A percentile compares a stretch with the other conserved stretches of the same genome.
Evolutionary conservation across 2,888 invertebrate species (phyloP).

Genomic region (Drosophila cracens): DNA sequence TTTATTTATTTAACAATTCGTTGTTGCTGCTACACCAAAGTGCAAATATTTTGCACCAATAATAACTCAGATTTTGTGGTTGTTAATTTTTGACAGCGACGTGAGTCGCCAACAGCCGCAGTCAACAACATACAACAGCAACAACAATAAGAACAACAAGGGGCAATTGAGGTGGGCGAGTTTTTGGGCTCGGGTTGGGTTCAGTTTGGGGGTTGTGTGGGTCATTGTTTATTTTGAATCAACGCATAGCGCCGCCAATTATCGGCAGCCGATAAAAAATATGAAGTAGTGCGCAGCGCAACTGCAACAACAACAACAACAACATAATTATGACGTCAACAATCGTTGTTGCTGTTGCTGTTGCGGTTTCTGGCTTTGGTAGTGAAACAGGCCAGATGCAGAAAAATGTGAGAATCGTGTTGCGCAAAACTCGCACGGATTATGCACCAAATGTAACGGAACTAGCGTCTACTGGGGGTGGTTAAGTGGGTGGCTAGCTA

Average conservation of each 20-base stretch:
- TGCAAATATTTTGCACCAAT: constrained; percentile 61
- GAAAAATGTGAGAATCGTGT: constrained; percentile 26
- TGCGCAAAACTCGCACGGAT: constrained; percentile 38
- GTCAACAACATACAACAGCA: constrained; percentile 54
- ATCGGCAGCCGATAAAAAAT: constrained; percentile 68
- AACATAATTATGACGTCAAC: constrained; percentile 69
- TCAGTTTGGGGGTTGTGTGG: constrained; percentile 46
- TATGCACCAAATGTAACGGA: constrained; percentile 44
- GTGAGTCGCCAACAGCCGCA: constrained; percentile 68
- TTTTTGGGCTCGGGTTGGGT: constrained; percentile 1
- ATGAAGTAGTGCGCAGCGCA: constrained; percentile 33
- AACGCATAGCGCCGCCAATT: constrained; percentile 70
- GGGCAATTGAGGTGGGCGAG: constrained; percentile 6
- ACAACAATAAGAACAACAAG: constrained; percentile 26
- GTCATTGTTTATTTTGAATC: constrained; percentile 70
- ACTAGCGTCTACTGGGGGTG: constrained; percentile 17
- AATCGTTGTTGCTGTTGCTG: constrained; percentile 34
- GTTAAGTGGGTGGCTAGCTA: neutral
- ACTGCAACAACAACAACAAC: constrained; percentile 17
- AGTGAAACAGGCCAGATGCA: constrained; percentile 62
- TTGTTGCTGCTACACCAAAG: constrained; percentile 29
- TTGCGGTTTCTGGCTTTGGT: constrained; percentile 40
- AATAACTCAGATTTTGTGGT: constrained; percentile 77
- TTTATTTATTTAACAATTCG: constrained; percentile 31
- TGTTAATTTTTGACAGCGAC: constrained; percentile 74